Evolutionary conservation across 2,797 vertebrate genomes (phyloP), one percentile per base, ranked within the genome.

Genomic region (Semaprochilodus insignis): DNA sequence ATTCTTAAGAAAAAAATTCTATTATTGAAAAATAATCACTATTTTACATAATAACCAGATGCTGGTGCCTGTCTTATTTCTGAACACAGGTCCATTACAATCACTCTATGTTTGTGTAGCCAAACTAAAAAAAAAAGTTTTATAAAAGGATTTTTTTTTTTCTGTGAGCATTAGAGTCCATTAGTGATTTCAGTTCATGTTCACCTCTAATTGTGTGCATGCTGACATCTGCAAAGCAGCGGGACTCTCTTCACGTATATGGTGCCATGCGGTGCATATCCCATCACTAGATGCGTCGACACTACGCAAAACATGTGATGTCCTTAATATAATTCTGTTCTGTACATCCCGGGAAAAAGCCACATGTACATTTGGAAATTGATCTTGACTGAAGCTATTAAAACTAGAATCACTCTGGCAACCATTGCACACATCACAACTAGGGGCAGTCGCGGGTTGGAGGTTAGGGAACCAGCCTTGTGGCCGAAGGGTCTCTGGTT

Each of bases 171-270:
- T 54, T 72, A 27, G 48, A 40, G 70, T 25, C 48, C 48, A 71
- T 72, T 72, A 52, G 48, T 52, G 23, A 31, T 72, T 72, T 72
- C 15, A 31, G 48, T 54, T 31, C 70, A 72, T 72, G 23, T 52
- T 52, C 14, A 8, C 25, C 48, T 72, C 67, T 23, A 15, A 36
- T 51, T 52, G 69, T 52, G 14, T 52, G 1, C n/a, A 1, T 51
- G n/a, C 71, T 73, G 25, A 73, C 25, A 55, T 54, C 27, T 54
- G 51, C 16, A 11, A 55, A 55, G 14, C 25, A 55, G 25, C 7
- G 14, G 16, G 25, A 34, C 71, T 73, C 25, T 27, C 25, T 55
- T 27, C 44, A 72, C 44, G 1, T 51, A 72, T 44, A 70, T 27
- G 14, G 11, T 52, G n/a, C 13, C n/a, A 52, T 36, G 44, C 17